Evolutionary conservation across 2,113 vertebrate genomes (phyloP).

Genomic region (Melanostigma gelatinosum): DNA sequence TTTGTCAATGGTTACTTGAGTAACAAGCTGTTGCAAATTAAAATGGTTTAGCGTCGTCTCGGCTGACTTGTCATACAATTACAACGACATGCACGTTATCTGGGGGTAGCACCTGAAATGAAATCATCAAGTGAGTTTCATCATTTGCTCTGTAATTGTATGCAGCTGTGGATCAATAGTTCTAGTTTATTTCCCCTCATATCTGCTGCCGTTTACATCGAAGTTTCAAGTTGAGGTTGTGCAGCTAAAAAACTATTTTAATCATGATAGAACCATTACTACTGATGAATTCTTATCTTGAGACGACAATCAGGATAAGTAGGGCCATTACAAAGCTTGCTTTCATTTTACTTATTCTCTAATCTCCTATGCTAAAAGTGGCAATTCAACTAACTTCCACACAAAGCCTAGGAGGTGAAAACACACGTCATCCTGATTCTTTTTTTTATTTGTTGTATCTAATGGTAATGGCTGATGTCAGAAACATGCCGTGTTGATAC

Average conservation of each 20-base stretch:
- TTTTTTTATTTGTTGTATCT: not conserved
- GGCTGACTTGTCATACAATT: conserved; percentile 10
- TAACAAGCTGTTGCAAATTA: conserved; percentile 36
- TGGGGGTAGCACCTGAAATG: not conserved
- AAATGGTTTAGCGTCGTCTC: conserved; percentile 7
- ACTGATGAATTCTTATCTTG: not conserved
- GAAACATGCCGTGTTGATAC: not conserved
- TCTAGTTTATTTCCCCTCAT: not conserved
- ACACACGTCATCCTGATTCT: not conserved
- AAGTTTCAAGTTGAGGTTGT: not conserved
- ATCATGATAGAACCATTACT: not conserved
- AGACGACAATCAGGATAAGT: not conserved
- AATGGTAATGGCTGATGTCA: not conserved
- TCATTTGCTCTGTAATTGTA: not conserved
- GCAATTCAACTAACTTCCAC: not conserved
- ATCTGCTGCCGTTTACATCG: conserved; percentile 8
- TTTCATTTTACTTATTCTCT: not conserved
- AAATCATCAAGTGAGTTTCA: conserved; percentile 19
- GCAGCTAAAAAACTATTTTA: not conserved
- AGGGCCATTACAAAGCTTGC: not conserved
- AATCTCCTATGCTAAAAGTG: too few species aligned
- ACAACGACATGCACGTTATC: not conserved
- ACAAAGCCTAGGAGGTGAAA: not conserved
- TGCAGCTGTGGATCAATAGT: conserved; percentile 7
- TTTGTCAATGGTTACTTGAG: conserved; percentile 37